Percentiles rank a stretch among this genome's conserved stretches.
These are phyloP conservation scores for Leuciscus waleckii DNA, from an alignment of 2,797 vertebrate genomes.

Conservation along the genomic window DNA sequence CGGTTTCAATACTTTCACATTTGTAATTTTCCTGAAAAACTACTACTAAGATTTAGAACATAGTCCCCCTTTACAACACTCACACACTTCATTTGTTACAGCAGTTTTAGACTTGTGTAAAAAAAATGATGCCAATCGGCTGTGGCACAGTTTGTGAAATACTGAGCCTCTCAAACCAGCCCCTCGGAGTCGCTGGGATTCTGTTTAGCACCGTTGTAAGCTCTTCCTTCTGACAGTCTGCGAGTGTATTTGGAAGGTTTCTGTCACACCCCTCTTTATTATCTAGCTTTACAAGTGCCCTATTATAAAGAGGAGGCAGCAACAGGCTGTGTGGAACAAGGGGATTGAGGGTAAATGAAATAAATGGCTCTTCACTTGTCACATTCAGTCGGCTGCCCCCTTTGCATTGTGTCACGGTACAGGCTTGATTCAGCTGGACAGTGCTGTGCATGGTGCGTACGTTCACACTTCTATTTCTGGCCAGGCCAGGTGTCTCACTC, in stretches of 20 bases:
- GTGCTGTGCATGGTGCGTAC: slow-evolving; percentile 61
- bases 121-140: background rate
- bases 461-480: slow-evolving; percentile 77
- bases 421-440: slow-evolving; percentile 47
- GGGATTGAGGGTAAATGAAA: slow-evolving; percentile 61
- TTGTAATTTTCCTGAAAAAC: background rate
- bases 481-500: slow-evolving; percentile 70
- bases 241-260: slow-evolving; percentile 38
- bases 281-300: slow-evolving; percentile 49
- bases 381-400: slow-evolving; percentile 50
- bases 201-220: slow-evolving; percentile 12
- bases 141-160: background rate
- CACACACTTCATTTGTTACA: background rate
- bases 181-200: slow-evolving; percentile 29
- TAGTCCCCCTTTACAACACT: background rate
- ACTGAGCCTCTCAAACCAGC: slow-evolving; percentile 6
- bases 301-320: slow-evolving; percentile 43
- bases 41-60: background rate
- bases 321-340: slow-evolving; percentile 61
- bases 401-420: slow-evolving; percentile 40
- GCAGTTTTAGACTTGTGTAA: background rate
- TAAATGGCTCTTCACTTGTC: slow-evolving; percentile 56
- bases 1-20: background rate
- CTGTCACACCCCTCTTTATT: slow-evolving; percentile 47
- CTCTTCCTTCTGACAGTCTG: slow-evolving; percentile 41